These are phyloP conservation scores for Microchrysa polita DNA, from an alignment of 2,888 invertebrate species.

Conservation along the genomic window DNA sequence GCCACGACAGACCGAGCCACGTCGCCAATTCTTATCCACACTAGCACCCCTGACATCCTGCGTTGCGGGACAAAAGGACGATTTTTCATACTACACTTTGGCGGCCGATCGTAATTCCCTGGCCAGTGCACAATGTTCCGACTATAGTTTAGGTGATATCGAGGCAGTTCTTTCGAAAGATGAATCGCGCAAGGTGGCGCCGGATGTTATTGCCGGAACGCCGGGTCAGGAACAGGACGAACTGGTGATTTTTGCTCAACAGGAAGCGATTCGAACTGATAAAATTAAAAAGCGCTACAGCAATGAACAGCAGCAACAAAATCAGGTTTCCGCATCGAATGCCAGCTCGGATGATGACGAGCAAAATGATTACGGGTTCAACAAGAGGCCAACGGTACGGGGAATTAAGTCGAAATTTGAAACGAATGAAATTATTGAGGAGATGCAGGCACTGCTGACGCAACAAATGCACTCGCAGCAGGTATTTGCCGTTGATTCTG, in stretches of 20 bases:
- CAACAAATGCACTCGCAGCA: constrained; percentile 49
- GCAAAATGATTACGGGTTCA: constrained; percentile 90
- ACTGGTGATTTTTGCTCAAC: constrained; percentile 83
- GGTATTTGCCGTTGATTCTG: too few relatives aligned
- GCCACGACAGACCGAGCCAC: constrained; percentile 70
- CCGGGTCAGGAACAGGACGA: constrained; percentile 76
- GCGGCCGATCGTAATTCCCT: constrained; percentile 70
- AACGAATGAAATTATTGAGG: constrained; percentile 81
- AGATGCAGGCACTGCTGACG: constrained; percentile 77
- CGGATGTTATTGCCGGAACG: constrained; percentile 78
- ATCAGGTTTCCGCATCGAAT: constrained; percentile 54
- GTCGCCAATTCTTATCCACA: constrained; percentile 81
- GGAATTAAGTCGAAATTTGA: constrained; percentile 90
- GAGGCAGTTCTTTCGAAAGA: constrained; percentile 71
- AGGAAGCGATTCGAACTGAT: constrained; percentile 84
- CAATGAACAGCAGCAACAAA: constrained; percentile 67
- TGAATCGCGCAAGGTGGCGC: constrained; percentile 69
- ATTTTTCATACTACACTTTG: constrained; percentile 69
- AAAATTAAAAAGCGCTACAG: constrained; percentile 79
- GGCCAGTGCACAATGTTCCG: constrained; percentile 71
- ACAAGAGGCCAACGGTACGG: constrained; percentile 86
- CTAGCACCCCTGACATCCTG: constrained; percentile 82
- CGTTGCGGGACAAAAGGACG: constrained; percentile 72
- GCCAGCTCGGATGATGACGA: constrained; percentile 73
- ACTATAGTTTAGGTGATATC: constrained; percentile 72